These are phyloP conservation scores for Lasioglossum calceatum DNA, from an alignment of 2,888 invertebrate genomes.

Conservation along the genomic window DNA sequence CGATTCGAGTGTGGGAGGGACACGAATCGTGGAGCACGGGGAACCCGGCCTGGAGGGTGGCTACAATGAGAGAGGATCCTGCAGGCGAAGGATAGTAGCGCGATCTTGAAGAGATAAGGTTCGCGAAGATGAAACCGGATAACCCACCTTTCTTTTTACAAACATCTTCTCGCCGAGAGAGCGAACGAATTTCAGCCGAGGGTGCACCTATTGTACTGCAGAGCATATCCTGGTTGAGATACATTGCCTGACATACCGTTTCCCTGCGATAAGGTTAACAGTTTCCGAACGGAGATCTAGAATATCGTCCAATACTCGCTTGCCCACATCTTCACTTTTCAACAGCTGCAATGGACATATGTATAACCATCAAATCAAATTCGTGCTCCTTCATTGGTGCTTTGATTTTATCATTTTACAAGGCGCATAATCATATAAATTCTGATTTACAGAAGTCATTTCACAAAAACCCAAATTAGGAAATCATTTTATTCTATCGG, in stretches of 20 bases:
- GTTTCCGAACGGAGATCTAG: conserved; percentile 16
- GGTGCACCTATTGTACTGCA: conserved; percentile 61
- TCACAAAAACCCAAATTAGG: no score
- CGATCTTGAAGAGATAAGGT: conserved; percentile 74
- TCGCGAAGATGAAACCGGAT: conserved; percentile 77
- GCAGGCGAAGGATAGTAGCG: conserved; percentile 67
- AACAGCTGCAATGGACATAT: neutral
- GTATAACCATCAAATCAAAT: neutral
- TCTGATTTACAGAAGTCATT: no score
- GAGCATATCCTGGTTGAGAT: conserved; percentile 64
- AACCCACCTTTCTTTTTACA: conserved; percentile 67
- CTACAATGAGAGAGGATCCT: conserved; percentile 38
- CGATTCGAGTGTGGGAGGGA: conserved; percentile 50
- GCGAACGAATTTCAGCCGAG: conserved; percentile 61
- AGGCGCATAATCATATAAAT: no score
- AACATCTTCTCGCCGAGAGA: conserved; percentile 60
- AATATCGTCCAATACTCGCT: neutral
- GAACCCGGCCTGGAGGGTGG: conserved; percentile 23
- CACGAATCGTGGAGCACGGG: conserved; percentile 42
- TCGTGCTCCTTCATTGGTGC: no score
- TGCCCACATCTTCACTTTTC: neutral
- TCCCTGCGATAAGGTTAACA: conserved; percentile 34
- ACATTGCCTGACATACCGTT: conserved; percentile 46
- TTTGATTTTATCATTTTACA: no score
- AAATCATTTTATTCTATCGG: no score